Evolutionary conservation across 2,888 invertebrate genomes (phyloP).

Genomic region (Agapostemon virescens): DNA sequence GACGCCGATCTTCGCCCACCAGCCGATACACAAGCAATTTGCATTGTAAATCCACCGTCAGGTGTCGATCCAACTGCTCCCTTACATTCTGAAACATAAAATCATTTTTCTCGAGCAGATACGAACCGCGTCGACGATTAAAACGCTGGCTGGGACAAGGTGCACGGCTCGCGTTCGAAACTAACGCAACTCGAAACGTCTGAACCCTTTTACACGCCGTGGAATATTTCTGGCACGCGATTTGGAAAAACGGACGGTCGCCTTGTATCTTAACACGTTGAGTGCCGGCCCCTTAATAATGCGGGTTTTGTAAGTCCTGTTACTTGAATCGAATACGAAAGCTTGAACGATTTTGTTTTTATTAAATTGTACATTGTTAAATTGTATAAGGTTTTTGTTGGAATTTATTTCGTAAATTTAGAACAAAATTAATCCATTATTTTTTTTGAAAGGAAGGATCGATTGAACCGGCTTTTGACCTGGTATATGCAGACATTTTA

Average conservation of each 20-base stretch:
- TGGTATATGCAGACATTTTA: too few species aligned
- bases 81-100: background rate
- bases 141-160: background rate
- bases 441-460: too few species aligned
- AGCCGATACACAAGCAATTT: conserved; percentile 30
- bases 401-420: too few species aligned
- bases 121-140: background rate
- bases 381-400: too few species aligned
- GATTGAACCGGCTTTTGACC: too few species aligned
- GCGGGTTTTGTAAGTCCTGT: too few species aligned
- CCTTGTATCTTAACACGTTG: too few species aligned
- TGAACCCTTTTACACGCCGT: background rate
- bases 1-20: conserved; percentile 25
- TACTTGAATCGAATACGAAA: too few species aligned
- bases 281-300: too few species aligned
- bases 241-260: background rate
- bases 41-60: conserved; percentile 47
- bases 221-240: background rate
- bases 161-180: background rate
- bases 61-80: conserved; percentile 26
- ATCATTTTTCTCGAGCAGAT: background rate
- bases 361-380: too few species aligned
- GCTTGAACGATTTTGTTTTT: too few species aligned
- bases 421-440: too few species aligned
- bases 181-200: background rate